A percentile compares a stretch with the other conserved stretches of the same genome.
Evolutionary conservation across 2,113 vertebrate species (phyloP).

Genomic region (Pristiophorus japonicus): DNA sequence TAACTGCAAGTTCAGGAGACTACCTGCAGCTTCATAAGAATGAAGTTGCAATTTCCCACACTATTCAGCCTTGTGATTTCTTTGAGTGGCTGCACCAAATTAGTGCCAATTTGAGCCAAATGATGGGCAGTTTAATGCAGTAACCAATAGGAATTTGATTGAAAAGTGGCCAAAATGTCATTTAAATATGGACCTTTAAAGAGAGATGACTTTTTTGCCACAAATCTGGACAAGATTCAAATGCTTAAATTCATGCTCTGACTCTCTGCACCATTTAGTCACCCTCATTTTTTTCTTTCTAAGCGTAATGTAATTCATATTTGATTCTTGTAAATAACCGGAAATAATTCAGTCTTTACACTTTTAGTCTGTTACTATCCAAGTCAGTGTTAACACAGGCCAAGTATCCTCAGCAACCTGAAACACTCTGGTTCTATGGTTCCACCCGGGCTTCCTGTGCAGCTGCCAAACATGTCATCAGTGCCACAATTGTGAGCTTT

Average conservation of each 20-base stretch:
- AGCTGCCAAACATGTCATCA: slow-evolving; percentile 16
- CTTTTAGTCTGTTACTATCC: not conserved
- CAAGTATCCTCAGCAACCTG: slow-evolving; percentile 1
- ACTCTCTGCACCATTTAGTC: not conserved
- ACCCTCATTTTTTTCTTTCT: not conserved
- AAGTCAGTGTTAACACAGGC: not conserved
- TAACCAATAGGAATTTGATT: not conserved
- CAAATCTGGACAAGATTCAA: not conserved
- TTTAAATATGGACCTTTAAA: not conserved
- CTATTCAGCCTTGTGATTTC: not conserved
- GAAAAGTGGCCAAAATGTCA: not conserved
- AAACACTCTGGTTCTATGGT: not conserved
- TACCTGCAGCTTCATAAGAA: not conserved
- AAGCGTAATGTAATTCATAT: not conserved
- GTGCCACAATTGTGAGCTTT: not conserved
- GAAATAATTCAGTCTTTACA: not conserved
- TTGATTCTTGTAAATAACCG: not conserved
- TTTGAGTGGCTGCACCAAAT: not conserved
- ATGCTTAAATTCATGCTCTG: not conserved
- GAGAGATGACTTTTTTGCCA: not conserved
- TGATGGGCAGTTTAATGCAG: not conserved
- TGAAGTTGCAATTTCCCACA: not conserved
- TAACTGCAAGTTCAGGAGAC: not conserved
- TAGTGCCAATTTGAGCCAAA: not conserved
- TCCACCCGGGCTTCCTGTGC: not conserved